Conservation (phyloP, 1,140 invertebrate species). For the Procambarus clarkii region DNA sequence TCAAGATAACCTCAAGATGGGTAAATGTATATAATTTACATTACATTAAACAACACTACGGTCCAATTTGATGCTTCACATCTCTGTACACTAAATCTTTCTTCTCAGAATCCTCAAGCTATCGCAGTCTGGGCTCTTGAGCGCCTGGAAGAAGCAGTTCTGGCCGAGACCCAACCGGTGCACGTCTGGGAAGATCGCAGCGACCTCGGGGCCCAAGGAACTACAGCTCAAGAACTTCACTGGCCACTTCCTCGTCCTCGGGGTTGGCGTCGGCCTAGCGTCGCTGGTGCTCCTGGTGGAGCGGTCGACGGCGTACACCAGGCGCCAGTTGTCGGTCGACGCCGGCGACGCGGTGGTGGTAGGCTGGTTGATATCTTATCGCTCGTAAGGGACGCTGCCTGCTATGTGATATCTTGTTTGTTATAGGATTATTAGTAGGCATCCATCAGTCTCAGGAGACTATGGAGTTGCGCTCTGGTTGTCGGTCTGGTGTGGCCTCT, state of each 20-base stretch:
- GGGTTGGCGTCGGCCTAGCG: constrained; percentile 38
- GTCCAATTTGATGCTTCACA: no score
- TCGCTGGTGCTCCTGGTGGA: constrained; percentile 23
- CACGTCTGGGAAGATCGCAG: constrained; percentile 7
- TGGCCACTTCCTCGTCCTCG: constrained; percentile 69
- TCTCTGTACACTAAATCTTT: neutral
- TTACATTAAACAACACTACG: no score
- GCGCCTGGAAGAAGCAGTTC: constrained; percentile 66
- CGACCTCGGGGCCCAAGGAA: constrained; percentile 40
- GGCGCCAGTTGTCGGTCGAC: neutral
- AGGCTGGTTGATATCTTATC: neutral
- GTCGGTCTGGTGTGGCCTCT: no score
- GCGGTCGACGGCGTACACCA: neutral
- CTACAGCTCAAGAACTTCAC: constrained; percentile 54
- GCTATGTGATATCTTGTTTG: neutral
- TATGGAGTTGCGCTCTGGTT: no score
- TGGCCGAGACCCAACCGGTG: constrained; percentile 72
- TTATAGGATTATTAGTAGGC: no score
- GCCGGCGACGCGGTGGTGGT: neutral
- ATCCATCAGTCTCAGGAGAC: no score
- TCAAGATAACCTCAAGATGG: no score
- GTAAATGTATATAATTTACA: no score
- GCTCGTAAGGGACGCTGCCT: neutral
- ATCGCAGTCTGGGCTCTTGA: constrained; percentile 71
- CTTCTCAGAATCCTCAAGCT: constrained; percentile 71